Base-by-base conservation (phyloP, 2,797 vertebrate species). In the Ambastaia sidthimunki region DNA sequence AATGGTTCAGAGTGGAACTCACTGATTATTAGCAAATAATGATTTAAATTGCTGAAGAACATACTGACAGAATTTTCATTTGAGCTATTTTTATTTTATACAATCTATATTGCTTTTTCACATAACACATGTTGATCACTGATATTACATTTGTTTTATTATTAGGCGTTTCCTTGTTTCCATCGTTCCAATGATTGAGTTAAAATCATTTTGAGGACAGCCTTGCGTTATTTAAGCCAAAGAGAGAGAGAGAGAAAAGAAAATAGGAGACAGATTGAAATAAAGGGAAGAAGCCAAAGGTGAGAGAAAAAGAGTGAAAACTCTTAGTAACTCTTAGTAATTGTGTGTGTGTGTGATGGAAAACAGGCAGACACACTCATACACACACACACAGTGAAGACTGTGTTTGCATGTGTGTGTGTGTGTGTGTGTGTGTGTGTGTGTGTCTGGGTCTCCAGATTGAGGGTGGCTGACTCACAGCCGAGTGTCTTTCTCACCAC, bases 401-500 rank as follows among this genome's bases (percentile, higher is more conserved):
- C 7, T 41, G 44, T 62, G 19, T 67, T 16, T 47, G 41, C 59
- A 23, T 62, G 28, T 44, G 41, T 44, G 31, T 50, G 55, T 62
- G 62, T 9, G 34, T 37, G 5, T 37, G 34, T 34, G 4, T 34
- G 31, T 34, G 7, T 34, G 59, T 31, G 48, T 59, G 48, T 47
- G 31, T 50, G 55, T 62, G 62, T 9, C 55, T 69, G 63, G 63
- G 18, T 68, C 1, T 69, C 62, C 34, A 48, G 67, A 77, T 55
- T 75, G 67, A 76, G 76, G 72, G 63, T 84, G 76, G 47, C 74
- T 82, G 77, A 82, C 80, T 78, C 63, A 82, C 57, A 74, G 66
- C 21, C n/a, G 25, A 71, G 72, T 72, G 76, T 82, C 67, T 82
- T 71, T 79, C 83, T 82, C 81, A 82, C 81, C 78, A 82, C 75